Percentiles rank a stretch among this genome's conserved stretches.
Conservation (phyloP, 2,888 invertebrate genomes). For the Laspeyria flexula region DNA sequence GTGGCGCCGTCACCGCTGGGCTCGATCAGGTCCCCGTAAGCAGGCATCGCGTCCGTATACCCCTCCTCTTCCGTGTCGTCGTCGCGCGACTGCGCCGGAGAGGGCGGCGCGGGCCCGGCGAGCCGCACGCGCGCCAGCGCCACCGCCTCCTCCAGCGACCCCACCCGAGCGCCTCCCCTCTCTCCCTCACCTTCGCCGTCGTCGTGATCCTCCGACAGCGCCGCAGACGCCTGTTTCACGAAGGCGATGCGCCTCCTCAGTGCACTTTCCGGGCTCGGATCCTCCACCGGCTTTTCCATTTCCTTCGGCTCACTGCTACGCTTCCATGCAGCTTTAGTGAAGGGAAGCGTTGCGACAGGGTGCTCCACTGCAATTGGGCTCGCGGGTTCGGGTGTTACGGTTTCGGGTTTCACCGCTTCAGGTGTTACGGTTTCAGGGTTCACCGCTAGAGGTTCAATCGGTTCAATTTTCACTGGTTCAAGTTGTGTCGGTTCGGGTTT, state of each 20-base stretch:
- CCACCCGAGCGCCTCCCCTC: conserved; percentile 73
- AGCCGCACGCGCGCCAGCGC: conserved; percentile 81
- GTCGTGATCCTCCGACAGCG: conserved; percentile 82
- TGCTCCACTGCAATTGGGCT: conserved; percentile 79
- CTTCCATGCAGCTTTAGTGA: conserved; percentile 84
- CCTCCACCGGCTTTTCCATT: conserved; percentile 78
- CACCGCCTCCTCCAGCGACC: conserved; percentile 84
- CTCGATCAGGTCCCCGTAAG: conserved; percentile 84
- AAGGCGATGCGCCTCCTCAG: conserved; percentile 82
- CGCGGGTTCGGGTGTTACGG: conserved; percentile 54
- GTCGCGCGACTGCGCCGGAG: conserved; percentile 72
- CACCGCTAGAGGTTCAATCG: conserved; percentile 53
- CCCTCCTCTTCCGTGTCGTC: conserved; percentile 80
- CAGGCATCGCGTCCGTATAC: conserved; percentile 79
- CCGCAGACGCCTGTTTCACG: conserved; percentile 82
- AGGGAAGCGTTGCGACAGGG: conserved; percentile 82
- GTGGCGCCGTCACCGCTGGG: conserved; percentile 65
- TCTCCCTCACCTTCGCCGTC: conserved; percentile 72
- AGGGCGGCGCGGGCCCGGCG: conserved; percentile 65
- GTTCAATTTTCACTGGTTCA: conserved; percentile 41
- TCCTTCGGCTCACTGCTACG: conserved; percentile 66
- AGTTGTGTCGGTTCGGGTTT: conserved; percentile 53
- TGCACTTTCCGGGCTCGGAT: conserved; percentile 78
- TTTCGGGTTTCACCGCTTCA: conserved; percentile 41
- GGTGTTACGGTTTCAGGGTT: conserved; percentile 46